Percentiles rank a stretch among this genome's conserved stretches.
phyloP scores from a whole-genome alignment of 2,113 vertebrate genomes.

The Pseudorasbora parva region DNA sequence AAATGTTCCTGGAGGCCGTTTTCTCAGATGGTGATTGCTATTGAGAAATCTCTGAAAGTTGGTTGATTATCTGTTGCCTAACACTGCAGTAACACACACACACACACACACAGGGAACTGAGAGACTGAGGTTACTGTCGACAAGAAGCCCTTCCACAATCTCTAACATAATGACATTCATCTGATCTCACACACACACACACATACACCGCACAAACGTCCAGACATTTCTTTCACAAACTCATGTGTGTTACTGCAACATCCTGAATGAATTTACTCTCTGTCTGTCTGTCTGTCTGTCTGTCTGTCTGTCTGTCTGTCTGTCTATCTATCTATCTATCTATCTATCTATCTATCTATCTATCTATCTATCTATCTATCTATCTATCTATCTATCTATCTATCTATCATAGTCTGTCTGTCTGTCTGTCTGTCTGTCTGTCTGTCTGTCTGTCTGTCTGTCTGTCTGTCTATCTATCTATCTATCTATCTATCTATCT shows the following conservation, averaged over 20 bases:
- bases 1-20: constrained; percentile 37
- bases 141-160: constrained; percentile 7
- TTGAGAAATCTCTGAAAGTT: constrained; percentile 60
- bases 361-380: background rate
- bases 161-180: background rate
- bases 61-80: constrained; percentile 56
- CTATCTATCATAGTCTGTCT: background rate
- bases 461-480: background rate
- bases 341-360: too few relatives aligned
- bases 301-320: too few relatives aligned
- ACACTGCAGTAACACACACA: constrained; percentile 9
- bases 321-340: too few relatives aligned
- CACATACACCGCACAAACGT: background rate
- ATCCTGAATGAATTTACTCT: background rate
- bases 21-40: constrained; percentile 31
- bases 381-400: background rate
- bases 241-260: constrained; percentile 8
- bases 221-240: background rate
- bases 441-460: background rate
- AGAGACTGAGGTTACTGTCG: constrained; percentile 27
- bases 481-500: background rate
- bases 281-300: too few relatives aligned
- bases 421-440: background rate
- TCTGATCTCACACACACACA: background rate
- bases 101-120: too few relatives aligned